A percentile compares a stretch with the other conserved stretches of the same genome.
phyloP scores from a whole-genome alignment of 2,797 vertebrate genomes.

The Chanos chanos region DNA sequence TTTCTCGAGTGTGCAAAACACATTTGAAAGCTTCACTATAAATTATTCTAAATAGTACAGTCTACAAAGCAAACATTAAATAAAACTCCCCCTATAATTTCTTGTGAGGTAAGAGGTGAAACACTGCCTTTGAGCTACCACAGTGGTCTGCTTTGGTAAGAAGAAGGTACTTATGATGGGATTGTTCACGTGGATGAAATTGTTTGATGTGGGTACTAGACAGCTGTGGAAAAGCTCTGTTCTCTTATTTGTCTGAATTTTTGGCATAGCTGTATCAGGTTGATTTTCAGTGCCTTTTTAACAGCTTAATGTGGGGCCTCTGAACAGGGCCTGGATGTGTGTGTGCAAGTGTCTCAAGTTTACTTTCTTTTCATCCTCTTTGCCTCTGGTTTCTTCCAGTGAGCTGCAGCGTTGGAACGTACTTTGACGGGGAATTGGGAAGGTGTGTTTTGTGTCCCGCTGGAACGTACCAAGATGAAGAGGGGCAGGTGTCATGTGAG shows the following conservation, averaged over 20 bases:
- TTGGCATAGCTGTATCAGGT: conserved; percentile 42
- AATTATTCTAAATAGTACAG: conserved; percentile 45
- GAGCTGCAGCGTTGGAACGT: conserved; percentile 76
- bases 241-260: conserved; percentile 48
- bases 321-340: background rate
- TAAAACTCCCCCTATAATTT: conserved; percentile 67
- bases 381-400: conserved; percentile 60
- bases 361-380: conserved; percentile 1
- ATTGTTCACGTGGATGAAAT: conserved; percentile 52
- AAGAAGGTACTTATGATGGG: conserved; percentile 48
- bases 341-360: background rate
- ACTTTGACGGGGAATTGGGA: conserved; percentile 74
- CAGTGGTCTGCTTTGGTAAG: conserved; percentile 57
- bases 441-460: conserved; percentile 78
- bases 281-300: conserved; percentile 42
- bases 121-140: conserved; percentile 61
- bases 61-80: conserved; percentile 55
- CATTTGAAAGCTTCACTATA: conserved; percentile 14
- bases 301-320: conserved; percentile 25
- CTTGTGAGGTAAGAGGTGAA: conserved; percentile 59
- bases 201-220: conserved; percentile 58
- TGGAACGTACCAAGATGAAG: conserved; percentile 82
- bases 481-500: conserved; percentile 82
- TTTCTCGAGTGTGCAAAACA: conserved; percentile 6
- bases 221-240: conserved; percentile 38